A percentile compares a stretch with the other conserved stretches of the same genome.
Evolutionary conservation across 2,797 vertebrate genomes (phyloP).

Genomic region (Corythornis leucogaster): DNA sequence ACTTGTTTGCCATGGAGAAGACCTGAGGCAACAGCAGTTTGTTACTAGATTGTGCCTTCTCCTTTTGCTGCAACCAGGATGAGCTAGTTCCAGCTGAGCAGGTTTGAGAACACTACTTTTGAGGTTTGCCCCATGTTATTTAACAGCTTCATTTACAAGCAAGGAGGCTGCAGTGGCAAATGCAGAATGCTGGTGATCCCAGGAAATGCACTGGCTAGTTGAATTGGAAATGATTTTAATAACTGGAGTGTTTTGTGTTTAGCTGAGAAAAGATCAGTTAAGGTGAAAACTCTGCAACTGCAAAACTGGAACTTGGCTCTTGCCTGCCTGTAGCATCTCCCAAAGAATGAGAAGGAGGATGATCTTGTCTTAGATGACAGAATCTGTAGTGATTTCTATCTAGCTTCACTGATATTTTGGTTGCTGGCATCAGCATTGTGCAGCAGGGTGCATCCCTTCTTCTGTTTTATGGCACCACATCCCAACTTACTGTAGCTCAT

Average conservation of each 20-base stretch:
- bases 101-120: not conserved
- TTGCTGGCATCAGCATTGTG: not conserved
- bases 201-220: not conserved
- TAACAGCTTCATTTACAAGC: not conserved
- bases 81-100: not conserved
- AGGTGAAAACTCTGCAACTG: not conserved
- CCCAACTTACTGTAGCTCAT: not conserved
- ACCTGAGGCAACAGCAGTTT: not conserved
- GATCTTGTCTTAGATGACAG: not conserved
- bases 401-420: not conserved
- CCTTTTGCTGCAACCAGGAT: not conserved
- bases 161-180: not conserved
- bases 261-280: not conserved
- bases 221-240: not conserved
- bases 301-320: not conserved
- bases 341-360: not conserved
- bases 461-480: not conserved
- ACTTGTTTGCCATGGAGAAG: not conserved
- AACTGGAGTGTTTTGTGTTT: not conserved
- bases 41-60: not conserved
- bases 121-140: not conserved
- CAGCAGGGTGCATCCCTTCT: not conserved
- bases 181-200: not conserved
- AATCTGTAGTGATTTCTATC: not conserved
- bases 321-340: not conserved